A percentile compares a stretch with the other conserved stretches of the same genome.
Evolutionary conservation across 2,888 invertebrate genomes (phyloP).

Genomic region (Tenthredo amoena): DNA sequence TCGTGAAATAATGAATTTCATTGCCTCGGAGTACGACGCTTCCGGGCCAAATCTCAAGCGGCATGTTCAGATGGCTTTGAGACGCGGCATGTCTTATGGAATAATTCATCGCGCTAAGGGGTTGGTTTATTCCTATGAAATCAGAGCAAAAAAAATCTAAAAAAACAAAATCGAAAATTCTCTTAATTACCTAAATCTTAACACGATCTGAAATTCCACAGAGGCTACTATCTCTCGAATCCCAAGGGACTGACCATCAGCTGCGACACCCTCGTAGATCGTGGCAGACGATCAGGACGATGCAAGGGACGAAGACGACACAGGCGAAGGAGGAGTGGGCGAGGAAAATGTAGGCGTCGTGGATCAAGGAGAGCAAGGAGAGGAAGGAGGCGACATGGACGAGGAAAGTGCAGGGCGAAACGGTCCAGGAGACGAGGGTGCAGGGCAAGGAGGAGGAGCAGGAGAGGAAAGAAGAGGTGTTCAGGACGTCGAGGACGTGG

Average conservation of each 20-base stretch:
- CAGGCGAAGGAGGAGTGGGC: slow-evolving; percentile 16
- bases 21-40: slow-evolving; percentile 38
- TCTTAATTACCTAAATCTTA: neutral
- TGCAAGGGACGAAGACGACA: slow-evolving; percentile 3
- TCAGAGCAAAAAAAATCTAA: neutral
- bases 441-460: neutral
- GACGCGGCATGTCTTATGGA: slow-evolving; percentile 46
- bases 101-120: slow-evolving; percentile 43
- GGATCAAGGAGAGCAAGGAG: neutral
- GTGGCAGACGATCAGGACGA: slow-evolving; percentile 26
- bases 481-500: slow-evolving; percentile 23
- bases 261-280: slow-evolving; percentile 40
- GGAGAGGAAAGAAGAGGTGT: slow-evolving; percentile 9
- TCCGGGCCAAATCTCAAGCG: slow-evolving; percentile 32
- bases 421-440: neutral
- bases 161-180: neutral
- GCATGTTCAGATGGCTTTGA: slow-evolving; percentile 40
- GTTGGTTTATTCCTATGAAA: neutral
- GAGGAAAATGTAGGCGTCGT: slow-evolving; percentile 1
- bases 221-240: slow-evolving; percentile 59
- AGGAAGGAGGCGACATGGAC: neutral
- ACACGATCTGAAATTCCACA: slow-evolving; percentile 74
- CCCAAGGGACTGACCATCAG: slow-evolving; percentile 39
- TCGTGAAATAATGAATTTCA: slow-evolving; percentile 42
- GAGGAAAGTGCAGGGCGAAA: slow-evolving; percentile 1